Conservation (phyloP, 2,888 invertebrate species). For the Hydriomena furcata region DNA sequence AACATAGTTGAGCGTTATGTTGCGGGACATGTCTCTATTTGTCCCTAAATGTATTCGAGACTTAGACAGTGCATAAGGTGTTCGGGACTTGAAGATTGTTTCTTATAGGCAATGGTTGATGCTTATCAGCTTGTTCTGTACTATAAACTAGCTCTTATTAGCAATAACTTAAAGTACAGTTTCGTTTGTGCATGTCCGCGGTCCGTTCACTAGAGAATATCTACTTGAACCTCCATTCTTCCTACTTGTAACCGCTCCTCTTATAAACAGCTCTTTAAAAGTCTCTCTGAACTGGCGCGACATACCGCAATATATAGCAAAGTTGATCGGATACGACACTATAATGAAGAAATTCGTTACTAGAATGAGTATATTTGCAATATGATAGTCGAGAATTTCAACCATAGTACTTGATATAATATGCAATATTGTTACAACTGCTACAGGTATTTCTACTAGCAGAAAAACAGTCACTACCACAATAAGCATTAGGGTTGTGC, state of each 20-base stretch:
- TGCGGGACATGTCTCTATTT: no score
- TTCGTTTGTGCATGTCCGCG: constrained; percentile 92
- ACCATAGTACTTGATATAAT: constrained; percentile 90
- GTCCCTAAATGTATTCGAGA: no score
- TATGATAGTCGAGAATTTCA: constrained; percentile 89
- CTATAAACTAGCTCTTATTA: neutral
- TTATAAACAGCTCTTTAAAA: constrained; percentile 92
- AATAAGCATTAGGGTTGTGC: constrained; percentile 94
- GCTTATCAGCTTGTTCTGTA: no score
- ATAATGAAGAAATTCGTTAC: constrained; percentile 96
- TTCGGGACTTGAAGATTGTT: no score
- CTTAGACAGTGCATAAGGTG: no score
- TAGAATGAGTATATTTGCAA: constrained; percentile 90
- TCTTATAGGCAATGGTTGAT: no score
- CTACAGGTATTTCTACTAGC: constrained; percentile 92
- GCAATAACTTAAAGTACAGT: constrained; percentile 85
- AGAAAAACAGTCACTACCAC: constrained; percentile 94
- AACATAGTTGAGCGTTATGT: no score
- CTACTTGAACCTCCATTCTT: constrained; percentile 88
- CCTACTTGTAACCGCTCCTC: constrained; percentile 84
- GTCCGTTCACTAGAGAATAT: constrained; percentile 92
- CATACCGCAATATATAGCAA: constrained; percentile 98
- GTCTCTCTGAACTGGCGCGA: constrained; percentile 96
- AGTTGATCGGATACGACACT: constrained; percentile 95
- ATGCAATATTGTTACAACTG: constrained; percentile 91